Conservation (phyloP, 2,113 vertebrate genomes). For the Cryptotis parvus region DNA sequence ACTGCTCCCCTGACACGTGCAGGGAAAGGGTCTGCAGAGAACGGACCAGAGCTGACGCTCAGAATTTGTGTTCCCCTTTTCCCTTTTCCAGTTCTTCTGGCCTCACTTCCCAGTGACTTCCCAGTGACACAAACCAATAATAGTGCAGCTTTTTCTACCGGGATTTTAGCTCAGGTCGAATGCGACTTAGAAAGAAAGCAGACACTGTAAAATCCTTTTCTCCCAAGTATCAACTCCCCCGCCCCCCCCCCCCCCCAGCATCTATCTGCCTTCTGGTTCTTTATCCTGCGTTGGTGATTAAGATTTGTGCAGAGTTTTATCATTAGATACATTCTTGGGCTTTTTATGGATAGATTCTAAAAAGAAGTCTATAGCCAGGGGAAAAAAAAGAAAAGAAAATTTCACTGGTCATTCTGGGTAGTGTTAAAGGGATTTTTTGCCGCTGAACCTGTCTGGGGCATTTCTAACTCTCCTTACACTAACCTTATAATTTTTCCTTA, state of each 20-base stretch:
- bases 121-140: neutral
- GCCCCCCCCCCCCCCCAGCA: no score
- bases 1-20: no score
- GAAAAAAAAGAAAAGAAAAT: neutral
- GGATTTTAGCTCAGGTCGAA: slow-evolving; percentile 18
- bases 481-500: neutral
- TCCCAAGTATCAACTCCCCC: neutral
- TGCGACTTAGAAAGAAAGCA: slow-evolving; percentile 25
- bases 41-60: no score
- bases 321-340: neutral
- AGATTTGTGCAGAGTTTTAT: slow-evolving; percentile 3
- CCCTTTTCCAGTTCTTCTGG: neutral
- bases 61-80: neutral
- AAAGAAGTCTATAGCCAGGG: neutral
- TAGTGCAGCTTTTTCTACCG: neutral
- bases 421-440: neutral
- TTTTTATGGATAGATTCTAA: slow-evolving; percentile 19
- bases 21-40: no score
- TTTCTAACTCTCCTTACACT: neutral
- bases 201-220: neutral
- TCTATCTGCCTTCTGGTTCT: neutral
- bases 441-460: neutral
- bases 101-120: neutral
- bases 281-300: neutral
- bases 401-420: neutral